Conservation (phyloP, 2,888 invertebrate genomes). For the Torymus aiolomorphi region DNA sequence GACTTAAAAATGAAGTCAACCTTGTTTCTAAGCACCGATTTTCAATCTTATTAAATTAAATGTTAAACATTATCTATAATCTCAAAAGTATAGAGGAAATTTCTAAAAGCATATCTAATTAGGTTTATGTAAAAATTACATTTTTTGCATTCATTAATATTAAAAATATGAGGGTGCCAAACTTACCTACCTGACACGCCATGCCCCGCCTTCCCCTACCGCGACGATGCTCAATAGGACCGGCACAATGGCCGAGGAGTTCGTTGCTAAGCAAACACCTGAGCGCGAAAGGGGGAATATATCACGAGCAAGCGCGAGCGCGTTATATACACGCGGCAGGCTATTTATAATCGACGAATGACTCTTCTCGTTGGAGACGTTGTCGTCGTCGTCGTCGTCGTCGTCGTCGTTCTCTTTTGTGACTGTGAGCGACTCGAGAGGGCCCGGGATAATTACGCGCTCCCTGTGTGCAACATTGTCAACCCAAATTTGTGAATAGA, state of each 20-base stretch:
- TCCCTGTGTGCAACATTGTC: conserved; percentile 19
- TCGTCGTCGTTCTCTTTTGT: conserved; percentile 20
- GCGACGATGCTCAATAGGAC: conserved; percentile 48
- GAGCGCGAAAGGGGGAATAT: conserved; percentile 24
- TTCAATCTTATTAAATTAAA: no score
- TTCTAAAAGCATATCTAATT: no score
- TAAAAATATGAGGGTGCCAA: no score
- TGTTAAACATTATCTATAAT: no score
- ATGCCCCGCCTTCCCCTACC: no score
- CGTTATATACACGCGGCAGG: background rate
- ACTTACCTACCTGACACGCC: no score
- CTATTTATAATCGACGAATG: conserved; percentile 46
- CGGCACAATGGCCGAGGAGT: conserved; percentile 40
- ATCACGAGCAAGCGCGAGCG: background rate
- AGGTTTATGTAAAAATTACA: no score
- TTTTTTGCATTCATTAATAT: no score
- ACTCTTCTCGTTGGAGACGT: conserved; percentile 17
- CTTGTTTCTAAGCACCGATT: no score
- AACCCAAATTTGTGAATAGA: conserved; percentile 47
- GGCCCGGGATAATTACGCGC: conserved; percentile 32
- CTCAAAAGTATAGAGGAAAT: no score
- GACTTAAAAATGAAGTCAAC: no score
- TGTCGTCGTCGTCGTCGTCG: background rate
- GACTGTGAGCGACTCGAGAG: background rate
- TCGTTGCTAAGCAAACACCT: conserved; percentile 58